Percentiles rank a stretch among this genome's conserved stretches.
These are phyloP conservation scores for Triplophysa bombifrons DNA, from an alignment of 2,797 vertebrate species.

Conservation along the genomic window DNA sequence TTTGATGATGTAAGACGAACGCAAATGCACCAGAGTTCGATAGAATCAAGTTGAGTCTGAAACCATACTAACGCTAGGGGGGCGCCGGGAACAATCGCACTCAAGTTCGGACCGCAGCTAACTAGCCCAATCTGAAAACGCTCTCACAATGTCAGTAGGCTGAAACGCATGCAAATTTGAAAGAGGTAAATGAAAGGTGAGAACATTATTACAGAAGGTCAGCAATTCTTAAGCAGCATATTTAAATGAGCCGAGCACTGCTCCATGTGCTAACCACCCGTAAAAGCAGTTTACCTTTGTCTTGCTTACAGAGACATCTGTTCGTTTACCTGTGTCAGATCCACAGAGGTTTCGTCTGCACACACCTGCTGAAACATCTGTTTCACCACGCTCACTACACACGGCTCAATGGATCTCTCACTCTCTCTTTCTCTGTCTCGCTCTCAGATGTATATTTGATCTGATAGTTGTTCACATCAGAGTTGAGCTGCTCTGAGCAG, in stretches of 20 bases:
- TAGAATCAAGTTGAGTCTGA: too few species aligned
- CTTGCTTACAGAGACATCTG: not conserved
- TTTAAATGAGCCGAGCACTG: not conserved
- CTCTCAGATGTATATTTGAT: constrained; percentile 40
- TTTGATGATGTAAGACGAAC: too few species aligned
- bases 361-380: constrained; percentile 27
- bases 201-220: not conserved
- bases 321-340: constrained; percentile 36
- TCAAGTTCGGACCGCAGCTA: too few species aligned
- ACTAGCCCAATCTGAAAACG: too few species aligned
- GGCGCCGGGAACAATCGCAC: too few species aligned
- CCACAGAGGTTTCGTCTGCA: constrained; percentile 16
- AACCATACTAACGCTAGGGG: too few species aligned
- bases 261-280: not conserved
- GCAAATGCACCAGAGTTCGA: too few species aligned
- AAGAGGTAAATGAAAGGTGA: too few species aligned
- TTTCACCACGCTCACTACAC: not conserved
- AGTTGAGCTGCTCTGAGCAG: constrained; percentile 66
- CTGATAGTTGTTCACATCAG: constrained; percentile 72
- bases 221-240: not conserved
- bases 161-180: too few species aligned
- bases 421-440: constrained; percentile 9
- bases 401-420: not conserved
- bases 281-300: not conserved
- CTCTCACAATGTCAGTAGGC: too few species aligned